Conservation (phyloP, 2,113 vertebrate genomes). For the Dipodomys merriami region DNA sequence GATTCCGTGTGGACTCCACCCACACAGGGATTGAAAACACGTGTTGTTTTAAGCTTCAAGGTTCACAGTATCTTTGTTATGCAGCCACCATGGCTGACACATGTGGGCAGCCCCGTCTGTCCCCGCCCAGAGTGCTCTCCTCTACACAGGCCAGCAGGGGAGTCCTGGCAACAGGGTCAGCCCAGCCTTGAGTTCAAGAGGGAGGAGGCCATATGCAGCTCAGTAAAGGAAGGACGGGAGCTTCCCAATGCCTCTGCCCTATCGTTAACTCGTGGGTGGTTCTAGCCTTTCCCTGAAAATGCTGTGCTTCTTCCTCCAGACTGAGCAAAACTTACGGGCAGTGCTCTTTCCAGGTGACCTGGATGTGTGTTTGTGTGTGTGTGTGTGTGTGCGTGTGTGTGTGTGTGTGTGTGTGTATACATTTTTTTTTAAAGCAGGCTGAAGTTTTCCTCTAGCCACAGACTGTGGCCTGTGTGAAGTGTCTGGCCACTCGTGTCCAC, state of each 20-base stretch:
- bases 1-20: background rate
- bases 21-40: background rate
- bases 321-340: no score
- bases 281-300: background rate
- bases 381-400: no score
- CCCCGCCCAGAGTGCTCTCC: background rate
- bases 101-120: fast-evolving
- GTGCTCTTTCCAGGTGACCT: background rate
- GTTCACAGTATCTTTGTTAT: no score
- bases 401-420: no score
- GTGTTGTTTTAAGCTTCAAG: no score
- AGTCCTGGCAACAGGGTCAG: background rate
- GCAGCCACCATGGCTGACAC: background rate
- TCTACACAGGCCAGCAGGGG: background rate
- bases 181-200: background rate
- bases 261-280: fast-evolving
- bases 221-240: no score
- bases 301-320: no score
- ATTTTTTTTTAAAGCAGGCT: no score
- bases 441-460: background rate
- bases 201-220: background rate
- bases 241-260: background rate
- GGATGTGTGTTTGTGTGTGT: no score
- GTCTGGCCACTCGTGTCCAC: fast-evolving
- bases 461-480: background rate